These are phyloP conservation scores for Podarcis lilfordi DNA, from an alignment of 2,797 vertebrate genomes.

Conservation along the genomic window DNA sequence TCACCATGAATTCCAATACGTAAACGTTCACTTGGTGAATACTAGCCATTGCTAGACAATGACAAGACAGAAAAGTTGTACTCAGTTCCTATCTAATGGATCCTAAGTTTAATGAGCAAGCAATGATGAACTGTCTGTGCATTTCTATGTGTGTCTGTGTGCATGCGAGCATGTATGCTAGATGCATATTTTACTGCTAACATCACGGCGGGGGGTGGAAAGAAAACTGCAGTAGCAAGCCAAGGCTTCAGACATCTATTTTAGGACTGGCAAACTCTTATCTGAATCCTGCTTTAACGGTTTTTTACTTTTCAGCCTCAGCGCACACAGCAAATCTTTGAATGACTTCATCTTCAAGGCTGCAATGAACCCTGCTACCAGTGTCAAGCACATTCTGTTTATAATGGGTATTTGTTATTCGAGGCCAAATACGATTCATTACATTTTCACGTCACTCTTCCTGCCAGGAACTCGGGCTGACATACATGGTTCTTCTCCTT, in stretches of 20 bases:
- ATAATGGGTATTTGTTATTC: slow-evolving; percentile 8
- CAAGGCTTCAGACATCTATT: slow-evolving; percentile 49
- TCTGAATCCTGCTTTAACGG: slow-evolving; percentile 7
- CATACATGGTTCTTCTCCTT: background rate
- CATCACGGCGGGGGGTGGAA: slow-evolving; percentile 1
- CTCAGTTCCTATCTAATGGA: background rate
- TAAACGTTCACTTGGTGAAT: background rate
- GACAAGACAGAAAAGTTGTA: background rate
- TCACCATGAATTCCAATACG: background rate
- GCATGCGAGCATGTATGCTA: background rate
- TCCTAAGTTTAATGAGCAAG: background rate
- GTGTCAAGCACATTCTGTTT: slow-evolving; percentile 12
- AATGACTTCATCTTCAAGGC: slow-evolving; percentile 46
- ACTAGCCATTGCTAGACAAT: background rate
- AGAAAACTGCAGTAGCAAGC: background rate
- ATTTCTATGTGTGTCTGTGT: background rate
- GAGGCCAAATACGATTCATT: background rate
- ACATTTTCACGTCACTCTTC: background rate
- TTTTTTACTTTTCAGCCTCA: slow-evolving; percentile 45
- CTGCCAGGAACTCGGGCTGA: background rate
- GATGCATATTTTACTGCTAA: background rate
- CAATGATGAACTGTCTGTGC: background rate
- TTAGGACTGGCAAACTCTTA: slow-evolving; percentile 53
- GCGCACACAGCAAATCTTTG: slow-evolving; percentile 48
- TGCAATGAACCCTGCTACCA: slow-evolving; percentile 9